Base-by-base conservation (phyloP, 2,797 vertebrate species). In the Scomberomorus guttatus region DNA sequence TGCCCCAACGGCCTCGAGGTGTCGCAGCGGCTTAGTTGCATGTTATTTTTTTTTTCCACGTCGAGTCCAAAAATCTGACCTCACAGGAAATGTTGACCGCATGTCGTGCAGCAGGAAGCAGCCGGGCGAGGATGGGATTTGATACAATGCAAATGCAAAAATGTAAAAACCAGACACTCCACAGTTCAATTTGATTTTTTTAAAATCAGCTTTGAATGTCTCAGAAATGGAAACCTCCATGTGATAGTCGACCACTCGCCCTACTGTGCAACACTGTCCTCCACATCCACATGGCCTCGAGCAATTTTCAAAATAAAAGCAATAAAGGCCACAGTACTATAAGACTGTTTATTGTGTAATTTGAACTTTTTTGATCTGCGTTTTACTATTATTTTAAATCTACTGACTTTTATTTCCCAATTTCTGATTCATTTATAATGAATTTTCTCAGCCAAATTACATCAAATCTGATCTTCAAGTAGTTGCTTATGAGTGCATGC, bases 91-190 rank as follows among this genome's bases (percentile, higher is more conserved):
- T 32, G 59, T 37, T 74, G 77, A 80, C 73, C 51, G 22, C 70
- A 77, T 34, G 37, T 37, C 3, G 14, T 6, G 56, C 25, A 66
- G 48, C 32, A 20, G 65, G 57, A 29, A 71, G 24, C 55, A 72
- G 70, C 51, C 3, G 13, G 27, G 13, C 50, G 44, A 79, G 27
- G 25, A 60, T 15, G 8, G 55, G 42, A 39, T 71, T 25, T 84
- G 82, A 80, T 75, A 58, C 65, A 80, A 44, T 22, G 15, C 58
- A 67, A 61, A 79, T 60, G 56, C 22, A 81, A 62, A 72, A 14
- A 60, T 64, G 54, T 72, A 63, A 78, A 32, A 34, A 64, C 34
- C 56, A 68, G 22, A 75, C 39, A 51, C 51, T 63, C 14, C 25
- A 54, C 42, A 78, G 50, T 65, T 72, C 46, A 69, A 34, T 60